Percentiles rank a stretch among this genome's conserved stretches.
These are phyloP conservation scores for Danionella dracula DNA, from an alignment of 2,797 vertebrate species.

Conservation along the genomic window DNA sequence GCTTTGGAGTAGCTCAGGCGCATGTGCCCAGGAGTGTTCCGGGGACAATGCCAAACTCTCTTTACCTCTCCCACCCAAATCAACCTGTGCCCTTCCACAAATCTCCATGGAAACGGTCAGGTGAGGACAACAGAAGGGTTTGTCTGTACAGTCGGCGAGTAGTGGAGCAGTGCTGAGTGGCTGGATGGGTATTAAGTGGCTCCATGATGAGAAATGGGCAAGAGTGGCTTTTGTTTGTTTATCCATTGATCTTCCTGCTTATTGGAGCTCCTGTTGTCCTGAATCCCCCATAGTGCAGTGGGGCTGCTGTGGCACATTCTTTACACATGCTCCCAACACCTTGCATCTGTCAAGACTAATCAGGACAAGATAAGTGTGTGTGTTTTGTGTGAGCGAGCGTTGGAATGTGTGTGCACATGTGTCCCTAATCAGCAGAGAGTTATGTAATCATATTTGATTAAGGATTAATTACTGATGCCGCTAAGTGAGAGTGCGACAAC, in stretches of 20 bases:
- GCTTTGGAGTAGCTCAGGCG: constrained; percentile 35
- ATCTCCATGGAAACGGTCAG: constrained; percentile 42
- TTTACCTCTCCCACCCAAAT: constrained; percentile 38
- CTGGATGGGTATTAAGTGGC: constrained; percentile 1
- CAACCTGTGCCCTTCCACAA: constrained; percentile 32
- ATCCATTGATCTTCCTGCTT: constrained; percentile 28
- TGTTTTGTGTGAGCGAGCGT: background rate
- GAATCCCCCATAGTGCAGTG: constrained; percentile 24
- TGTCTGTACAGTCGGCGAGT: background rate
- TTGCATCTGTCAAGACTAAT: constrained; percentile 43
- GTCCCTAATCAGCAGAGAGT: constrained; percentile 39
- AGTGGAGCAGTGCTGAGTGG: background rate
- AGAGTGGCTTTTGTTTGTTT: constrained; percentile 16
- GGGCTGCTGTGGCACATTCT: constrained; percentile 32
- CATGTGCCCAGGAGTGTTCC: constrained; percentile 17
- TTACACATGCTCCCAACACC: constrained; percentile 41
- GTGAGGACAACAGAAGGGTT: constrained; percentile 15
- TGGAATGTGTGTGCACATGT: constrained; percentile 1
- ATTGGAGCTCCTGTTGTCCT: constrained; percentile 18
- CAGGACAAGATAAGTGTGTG: constrained; percentile 39
- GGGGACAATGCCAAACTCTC: constrained; percentile 36
- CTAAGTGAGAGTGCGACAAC: constrained; percentile 27
- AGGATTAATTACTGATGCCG: constrained; percentile 44
- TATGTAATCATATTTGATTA: constrained; percentile 52
- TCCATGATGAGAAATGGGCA: background rate